phyloP scores from a whole-genome alignment of 1,140 invertebrate species.

The Orchestia grillus region DNA sequence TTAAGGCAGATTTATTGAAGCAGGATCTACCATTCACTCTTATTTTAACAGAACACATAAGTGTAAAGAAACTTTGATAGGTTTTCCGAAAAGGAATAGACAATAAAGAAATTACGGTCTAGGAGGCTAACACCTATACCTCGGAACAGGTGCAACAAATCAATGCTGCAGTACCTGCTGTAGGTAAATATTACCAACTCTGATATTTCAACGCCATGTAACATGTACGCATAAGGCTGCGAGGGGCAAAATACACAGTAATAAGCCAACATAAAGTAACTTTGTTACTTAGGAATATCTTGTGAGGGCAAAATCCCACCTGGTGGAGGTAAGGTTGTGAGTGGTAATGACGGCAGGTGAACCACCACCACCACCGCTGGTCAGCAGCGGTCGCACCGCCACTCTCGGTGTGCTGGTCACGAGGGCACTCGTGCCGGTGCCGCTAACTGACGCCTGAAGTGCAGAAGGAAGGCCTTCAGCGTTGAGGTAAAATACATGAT shows the following conservation, averaged over 20 bases:
- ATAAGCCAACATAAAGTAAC: not conserved
- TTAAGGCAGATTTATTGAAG: not conserved
- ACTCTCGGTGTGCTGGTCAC: not conserved
- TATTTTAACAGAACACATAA: not conserved
- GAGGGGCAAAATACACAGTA: not conserved
- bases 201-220: no score
- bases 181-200: no score
- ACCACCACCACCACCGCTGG: not conserved
- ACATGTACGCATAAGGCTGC: no score
- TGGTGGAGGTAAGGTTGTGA: not conserved
- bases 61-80: no score
- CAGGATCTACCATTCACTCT: not conserved
- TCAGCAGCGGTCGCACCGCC: not conserved
- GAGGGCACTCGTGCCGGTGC: not conserved
- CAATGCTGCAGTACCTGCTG: no score
- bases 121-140: no score
- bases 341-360: not conserved
- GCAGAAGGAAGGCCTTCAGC: not conserved
- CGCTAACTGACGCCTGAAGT: not conserved
- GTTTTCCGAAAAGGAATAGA: no score
- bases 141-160: no score
- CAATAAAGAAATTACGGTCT: no score
- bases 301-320: not conserved
- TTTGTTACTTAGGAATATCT: not conserved
- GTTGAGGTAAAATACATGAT: no score